Base-by-base conservation (phyloP, 2,797 vertebrate genomes). In the Discoglossus pictus region DNA sequence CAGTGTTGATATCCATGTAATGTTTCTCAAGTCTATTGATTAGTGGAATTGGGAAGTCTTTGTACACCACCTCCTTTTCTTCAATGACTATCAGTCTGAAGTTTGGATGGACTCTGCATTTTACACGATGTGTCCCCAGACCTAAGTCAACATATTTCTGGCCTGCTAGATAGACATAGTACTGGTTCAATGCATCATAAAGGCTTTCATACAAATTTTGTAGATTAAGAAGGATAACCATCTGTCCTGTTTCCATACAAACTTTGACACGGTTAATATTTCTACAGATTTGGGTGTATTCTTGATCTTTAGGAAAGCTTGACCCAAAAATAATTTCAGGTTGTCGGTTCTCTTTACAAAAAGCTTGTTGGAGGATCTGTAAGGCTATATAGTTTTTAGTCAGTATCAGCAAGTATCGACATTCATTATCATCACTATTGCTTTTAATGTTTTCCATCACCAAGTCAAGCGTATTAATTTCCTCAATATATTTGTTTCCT, bases 11-110 rank as follows among this genome's bases (percentile, higher is more conserved):
- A 76, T 99, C 97, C 77, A 99, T 77, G 78, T 93, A 98, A 82
- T 99, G 96, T 76, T 99, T 99, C 74, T 99, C 97, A 70, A 99
- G 88, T 16, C 97, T 90, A 86, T 99, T 99, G 76, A 99, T 95
- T 38, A 99, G 88, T 0, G 97, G 97, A 71, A 98, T 92, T 38
- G 97, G 96, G 48, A 99, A 99, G 63, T 93, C 90, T 60, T 85
- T 86, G 73, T 97, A 96, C 9, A 99, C 97, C 2, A 98, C 89
- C 0, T 94, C 92, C 64, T 86, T 96, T 83, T 99, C 97, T 47
- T 99, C 97, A 6, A 99, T 93, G 76, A 99, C 95, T 1, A 98
- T 89, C 21, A 99, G 72, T 35, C 93, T 84, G 78, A 99, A 99
- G 64, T 87, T 81, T 0, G 87, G 79, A 82, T 99, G 95, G 21